Conservation (phyloP, 2,113 vertebrate species). For the Aythya baeri region DNA sequence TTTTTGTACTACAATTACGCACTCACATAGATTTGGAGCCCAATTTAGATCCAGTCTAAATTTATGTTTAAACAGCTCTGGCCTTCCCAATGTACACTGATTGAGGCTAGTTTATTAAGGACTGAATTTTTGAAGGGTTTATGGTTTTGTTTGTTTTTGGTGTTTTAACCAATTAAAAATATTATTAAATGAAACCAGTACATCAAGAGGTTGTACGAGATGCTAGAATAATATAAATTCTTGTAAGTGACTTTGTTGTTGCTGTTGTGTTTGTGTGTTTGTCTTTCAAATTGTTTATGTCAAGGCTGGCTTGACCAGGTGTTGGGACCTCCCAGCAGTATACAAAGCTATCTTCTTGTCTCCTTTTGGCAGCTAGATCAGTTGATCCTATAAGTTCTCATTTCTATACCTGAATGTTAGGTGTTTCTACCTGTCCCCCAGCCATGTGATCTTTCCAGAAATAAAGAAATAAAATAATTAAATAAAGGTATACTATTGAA, state of each 20-base stretch:
- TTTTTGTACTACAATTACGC: not conserved
- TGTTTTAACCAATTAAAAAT: not conserved
- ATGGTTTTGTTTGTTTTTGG: not conserved
- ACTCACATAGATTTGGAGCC: not conserved
- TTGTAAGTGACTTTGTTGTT: not conserved
- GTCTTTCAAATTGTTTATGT: not conserved
- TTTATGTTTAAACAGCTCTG: not conserved
- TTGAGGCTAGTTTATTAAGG: not conserved
- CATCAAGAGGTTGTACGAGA: not conserved
- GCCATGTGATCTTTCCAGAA: not conserved
- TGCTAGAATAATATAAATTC: not conserved
- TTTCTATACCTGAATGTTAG: not conserved
- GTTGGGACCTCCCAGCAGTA: not conserved
- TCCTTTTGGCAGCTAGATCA: not conserved
- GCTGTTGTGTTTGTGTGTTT: not conserved
- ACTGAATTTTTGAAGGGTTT: fast-evolving
- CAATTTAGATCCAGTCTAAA: not conserved
- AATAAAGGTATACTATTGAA: not conserved
- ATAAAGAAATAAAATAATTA: not conserved
- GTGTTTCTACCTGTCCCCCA: not conserved
- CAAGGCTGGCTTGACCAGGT: not conserved
- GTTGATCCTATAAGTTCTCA: not conserved
- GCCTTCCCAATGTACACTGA: not conserved
- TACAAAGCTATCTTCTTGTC: not conserved
- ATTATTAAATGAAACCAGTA: not conserved